Evolutionary conservation across 1,140 invertebrate species (phyloP), one percentile per base, ranked within the genome.

Genomic region (Andrena cerasifolii): DNA sequence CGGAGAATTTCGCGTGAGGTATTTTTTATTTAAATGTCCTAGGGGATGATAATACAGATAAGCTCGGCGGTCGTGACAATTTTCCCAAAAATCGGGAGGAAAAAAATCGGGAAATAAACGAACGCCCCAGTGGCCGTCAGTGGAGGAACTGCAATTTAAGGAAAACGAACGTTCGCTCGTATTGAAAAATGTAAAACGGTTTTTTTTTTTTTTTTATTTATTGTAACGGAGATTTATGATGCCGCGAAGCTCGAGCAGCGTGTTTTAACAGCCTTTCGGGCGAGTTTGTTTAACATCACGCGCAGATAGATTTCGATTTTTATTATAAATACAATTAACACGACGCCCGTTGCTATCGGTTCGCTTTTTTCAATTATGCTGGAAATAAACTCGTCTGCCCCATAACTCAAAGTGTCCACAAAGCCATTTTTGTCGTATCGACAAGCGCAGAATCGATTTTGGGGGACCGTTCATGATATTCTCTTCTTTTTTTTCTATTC

Each of bases 11-110:
- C 18, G n/a, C 18, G 18, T 0, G 10, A 3, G n/a, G 10, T 36
- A 62, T 59, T 51, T 73, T 73, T 73, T 73, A 62, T 73, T 62
- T 51, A 73, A 72, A 73, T 36, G 33, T 24, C 21, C 33, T n/a
- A 4, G 2, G 16, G 31, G 8, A n/a, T 31, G 21, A 28, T 43
- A 54, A 40, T 24, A 12, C 14, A 26, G 31, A 72, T 53, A 53
- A 73, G 33, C 45, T 36, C 10, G 45, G 14, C 21, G 24, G 10
- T 7, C 33, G 47, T 31, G 45, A 73, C 24, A 24, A 73, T 65
- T 53, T 73, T 63, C n/a, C n/a, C n/a, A n/a, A n/a, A n/a, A n/a
- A n/a, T 63, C 10, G 21, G 14, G 24, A 62, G n/a, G 6, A 7
- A 47, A 6, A 18, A 53, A 67, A 36, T 2, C 26, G 18, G 1